Evolutionary conservation across 1,140 invertebrate genomes (phyloP), one percentile per base, ranked within the genome.

Genomic region (Tetranychus cinnabarinus): DNA sequence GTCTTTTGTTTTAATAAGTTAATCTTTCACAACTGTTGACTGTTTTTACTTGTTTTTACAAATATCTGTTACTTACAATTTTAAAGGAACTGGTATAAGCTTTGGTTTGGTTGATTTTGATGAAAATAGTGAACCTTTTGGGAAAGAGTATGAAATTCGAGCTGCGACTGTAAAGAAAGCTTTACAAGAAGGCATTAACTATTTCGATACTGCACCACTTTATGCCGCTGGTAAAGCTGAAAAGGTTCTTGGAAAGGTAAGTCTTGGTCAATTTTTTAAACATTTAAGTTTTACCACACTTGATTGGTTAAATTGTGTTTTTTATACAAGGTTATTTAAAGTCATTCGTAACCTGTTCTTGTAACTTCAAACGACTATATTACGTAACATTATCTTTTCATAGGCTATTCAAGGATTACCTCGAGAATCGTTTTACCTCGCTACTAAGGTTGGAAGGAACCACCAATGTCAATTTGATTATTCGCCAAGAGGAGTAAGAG

Each of bases 191-290:
- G 90, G 90, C 2, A 78, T 95, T 31, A 95, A 95, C 75, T 90
- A 87, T 65, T 82, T 95, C 58, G 90, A 95, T 70, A 91, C 87
- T 0, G 83, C 82, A 2, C 86, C 87, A 0, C 92, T 82, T 79
- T 95, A 95, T 71, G 88, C 89, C 0, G 68, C 75, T 52, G 75
- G 76, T n/a, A 70, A 73, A 64, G 77, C 74, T 48, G 88, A 95
- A 73, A 75, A 74, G 65, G 72, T 84, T 36, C 72, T 93, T 10
- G 91, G 89, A 64, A 82, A 86, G 76, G 86, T 87, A 74, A 65
- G 64, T n/a, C 10, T 42, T 42, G 39, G 10, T 42, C 39, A 6
- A 42, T 42, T 42, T 5, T 42, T 42, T 42, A 0, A 10, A 42
- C 39, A 0, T 6, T 6, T 42, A 6, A 42, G 1, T 42, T 0